Evolutionary conservation across 2,797 vertebrate genomes (phyloP).

Genomic region (Morus bassanus): DNA sequence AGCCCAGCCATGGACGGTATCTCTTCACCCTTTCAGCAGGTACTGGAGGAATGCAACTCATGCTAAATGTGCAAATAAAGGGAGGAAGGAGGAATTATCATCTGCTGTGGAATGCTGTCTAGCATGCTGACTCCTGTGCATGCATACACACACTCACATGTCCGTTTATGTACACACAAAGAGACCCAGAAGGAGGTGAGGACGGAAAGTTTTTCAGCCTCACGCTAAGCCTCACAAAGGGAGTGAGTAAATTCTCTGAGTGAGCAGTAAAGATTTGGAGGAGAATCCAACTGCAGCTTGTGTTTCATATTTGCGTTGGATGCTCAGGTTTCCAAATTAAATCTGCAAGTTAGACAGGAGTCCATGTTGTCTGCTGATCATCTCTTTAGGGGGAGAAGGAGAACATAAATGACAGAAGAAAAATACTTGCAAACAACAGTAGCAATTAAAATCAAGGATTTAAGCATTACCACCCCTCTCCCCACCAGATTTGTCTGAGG

Average conservation of each 20-base stretch:
- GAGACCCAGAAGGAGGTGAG: conserved; percentile 1
- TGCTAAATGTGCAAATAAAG: conserved; percentile 14
- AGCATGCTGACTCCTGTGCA: not conserved
- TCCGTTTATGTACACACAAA: conserved; percentile 24
- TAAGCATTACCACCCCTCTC: conserved; percentile 23
- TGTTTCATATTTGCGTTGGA: not conserved
- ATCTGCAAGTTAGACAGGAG: conserved; percentile 30
- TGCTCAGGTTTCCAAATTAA: conserved; percentile 11
- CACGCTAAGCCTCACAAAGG: not conserved
- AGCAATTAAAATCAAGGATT: conserved; percentile 68
- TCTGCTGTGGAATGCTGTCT: conserved; percentile 42
- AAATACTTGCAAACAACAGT: conserved; percentile 37
- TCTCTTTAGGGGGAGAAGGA: not conserved
- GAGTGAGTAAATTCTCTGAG: not conserved
- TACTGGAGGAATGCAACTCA: conserved; percentile 2
- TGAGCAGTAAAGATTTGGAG: not conserved
- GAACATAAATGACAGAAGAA: conserved; percentile 14
- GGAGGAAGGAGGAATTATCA: not conserved
- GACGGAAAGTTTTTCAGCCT: conserved; percentile 11
- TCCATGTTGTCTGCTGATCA: conserved; percentile 32
- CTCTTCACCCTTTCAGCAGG: conserved; percentile 13
- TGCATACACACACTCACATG: not conserved
- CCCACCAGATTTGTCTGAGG: conserved; percentile 33
- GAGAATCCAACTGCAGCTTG: not conserved
- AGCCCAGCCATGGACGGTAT: not conserved